phyloP scores from a whole-genome alignment of 2,888 invertebrate species.

The Diabrotica balteata region DNA sequence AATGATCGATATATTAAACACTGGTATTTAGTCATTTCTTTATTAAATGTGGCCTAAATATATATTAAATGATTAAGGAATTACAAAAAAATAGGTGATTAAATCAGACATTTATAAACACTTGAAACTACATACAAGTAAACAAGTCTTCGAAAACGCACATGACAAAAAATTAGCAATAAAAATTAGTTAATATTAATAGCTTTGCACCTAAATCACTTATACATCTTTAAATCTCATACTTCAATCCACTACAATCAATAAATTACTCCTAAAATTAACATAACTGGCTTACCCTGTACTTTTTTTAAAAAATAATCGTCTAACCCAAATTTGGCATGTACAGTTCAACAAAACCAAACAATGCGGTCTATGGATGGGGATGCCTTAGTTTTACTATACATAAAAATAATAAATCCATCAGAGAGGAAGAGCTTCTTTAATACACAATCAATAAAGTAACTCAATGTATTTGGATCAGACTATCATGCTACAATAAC shows the following conservation, averaged over 20 bases:
- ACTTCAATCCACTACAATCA: conserved; percentile 9
- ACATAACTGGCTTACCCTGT: conserved; percentile 14
- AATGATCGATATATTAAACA: no score
- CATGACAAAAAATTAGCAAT: not conserved
- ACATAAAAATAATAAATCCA: conserved; percentile 27
- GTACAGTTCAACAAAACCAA: conserved; percentile 34
- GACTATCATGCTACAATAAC: no score
- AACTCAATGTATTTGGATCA: no score
- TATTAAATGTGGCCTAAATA: no score
- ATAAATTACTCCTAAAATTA: conserved; percentile 11
- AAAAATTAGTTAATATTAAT: no score
- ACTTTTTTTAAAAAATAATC: conserved; percentile 30
- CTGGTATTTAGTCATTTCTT: no score
- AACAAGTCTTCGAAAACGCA: not conserved
- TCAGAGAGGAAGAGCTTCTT: no score
- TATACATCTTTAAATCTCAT: not conserved
- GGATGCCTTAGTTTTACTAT: conserved; percentile 15
- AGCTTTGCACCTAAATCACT: not conserved
- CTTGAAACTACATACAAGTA: not conserved
- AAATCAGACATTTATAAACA: no score
- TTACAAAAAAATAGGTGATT: no score
- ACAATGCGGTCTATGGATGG: conserved; percentile 17
- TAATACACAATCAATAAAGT: no score
- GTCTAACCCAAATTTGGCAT: conserved; percentile 33
- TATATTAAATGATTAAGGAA: no score